Conservation (phyloP, 2,797 vertebrate species). For the Acanthopagrus latus region DNA sequence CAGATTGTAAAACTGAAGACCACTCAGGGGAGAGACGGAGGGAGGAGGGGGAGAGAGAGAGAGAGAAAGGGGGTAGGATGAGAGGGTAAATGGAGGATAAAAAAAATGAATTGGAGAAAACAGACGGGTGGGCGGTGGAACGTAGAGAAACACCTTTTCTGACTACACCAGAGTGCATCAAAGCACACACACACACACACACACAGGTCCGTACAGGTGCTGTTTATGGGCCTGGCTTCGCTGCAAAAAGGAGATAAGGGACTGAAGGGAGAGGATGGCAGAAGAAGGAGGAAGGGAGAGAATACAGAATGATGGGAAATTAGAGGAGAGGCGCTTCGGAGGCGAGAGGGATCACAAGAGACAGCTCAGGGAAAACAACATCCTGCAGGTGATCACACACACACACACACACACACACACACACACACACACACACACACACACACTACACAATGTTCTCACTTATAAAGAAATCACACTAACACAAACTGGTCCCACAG, state of each 20-base stretch:
- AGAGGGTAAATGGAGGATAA: conserved; percentile 29
- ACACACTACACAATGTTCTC: conserved; percentile 34
- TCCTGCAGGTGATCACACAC: conserved; percentile 69
- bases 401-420: conserved; percentile 12
- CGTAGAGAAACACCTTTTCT: conserved; percentile 52
- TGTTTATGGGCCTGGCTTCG: conserved; percentile 52
- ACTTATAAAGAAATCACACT: conserved; percentile 66
- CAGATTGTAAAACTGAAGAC: conserved; percentile 68
- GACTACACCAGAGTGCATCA: conserved; percentile 27
- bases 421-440: conserved; percentile 7
- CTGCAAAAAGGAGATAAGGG: conserved; percentile 74
- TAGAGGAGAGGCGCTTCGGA: conserved; percentile 65
- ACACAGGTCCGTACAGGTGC: conserved; percentile 45
- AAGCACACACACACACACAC: conserved; percentile 33
- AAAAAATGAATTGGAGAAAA: conserved; percentile 54
- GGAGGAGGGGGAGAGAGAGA: background rate
- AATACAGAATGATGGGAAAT: conserved; percentile 68
- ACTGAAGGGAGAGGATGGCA: conserved; percentile 41
- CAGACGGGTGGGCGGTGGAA: conserved; percentile 56
- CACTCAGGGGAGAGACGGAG: conserved; percentile 22
- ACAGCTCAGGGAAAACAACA: conserved; percentile 70
- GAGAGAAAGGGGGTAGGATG: background rate
- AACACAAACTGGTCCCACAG: conserved; percentile 56
- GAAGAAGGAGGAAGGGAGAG: conserved; percentile 45
- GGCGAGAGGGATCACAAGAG: conserved; percentile 67